Evolutionary conservation across 2,113 vertebrate genomes (phyloP), one percentile per base, ranked within the genome.

Genomic region (Paedocypris sp.): DNA sequence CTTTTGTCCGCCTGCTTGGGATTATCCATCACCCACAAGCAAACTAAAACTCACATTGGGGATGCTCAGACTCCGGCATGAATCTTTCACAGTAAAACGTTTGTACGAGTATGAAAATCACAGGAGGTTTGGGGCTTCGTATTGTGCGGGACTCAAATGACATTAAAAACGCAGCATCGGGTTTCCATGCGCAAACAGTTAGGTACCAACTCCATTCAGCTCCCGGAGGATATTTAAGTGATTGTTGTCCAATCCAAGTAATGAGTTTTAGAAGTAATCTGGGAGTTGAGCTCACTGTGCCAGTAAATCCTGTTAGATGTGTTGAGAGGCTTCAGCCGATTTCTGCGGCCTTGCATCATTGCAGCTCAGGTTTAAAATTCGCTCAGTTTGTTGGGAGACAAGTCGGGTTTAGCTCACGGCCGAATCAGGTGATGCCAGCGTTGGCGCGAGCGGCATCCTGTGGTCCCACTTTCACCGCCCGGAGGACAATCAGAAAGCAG

Each of bases 291-390:
- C 66, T 68, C 73, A 64, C 43, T n/a, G 61, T 65, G 70, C 48
- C 63, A 26, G 63, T 69, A 78, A 79, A 75, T 57, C 50, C 61
- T 72, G 51, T 69, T 46, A 46, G 53, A 72, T 62, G 70, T 50
- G 58, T 67, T 62, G 65, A 75, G 51, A 22, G 35, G 46, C 56
- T 59, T 42, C 38, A 71, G 74, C 59, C 66, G 66, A 70, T 63
- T 65, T 74, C 72, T 75, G 77, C 36, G 46, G 43, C 46, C 59
- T 71, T 42, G 64, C 49, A 67, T 77, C 63, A 60, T 63, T 48
- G 64, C 6, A 53, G 65, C 66, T 64, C 53, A 74, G 65, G 79
- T 79, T 76, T 75, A 63, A n/a, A 80, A 81, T 79, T 69, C 70
- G 49, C 68, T 73, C 66, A 31, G 61, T 75, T 74, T 72, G 73